A percentile compares a stretch with the other conserved stretches of the same genome.
phyloP scores from a whole-genome alignment of 2,797 vertebrate genomes.

The Onychomys leucogaster region DNA sequence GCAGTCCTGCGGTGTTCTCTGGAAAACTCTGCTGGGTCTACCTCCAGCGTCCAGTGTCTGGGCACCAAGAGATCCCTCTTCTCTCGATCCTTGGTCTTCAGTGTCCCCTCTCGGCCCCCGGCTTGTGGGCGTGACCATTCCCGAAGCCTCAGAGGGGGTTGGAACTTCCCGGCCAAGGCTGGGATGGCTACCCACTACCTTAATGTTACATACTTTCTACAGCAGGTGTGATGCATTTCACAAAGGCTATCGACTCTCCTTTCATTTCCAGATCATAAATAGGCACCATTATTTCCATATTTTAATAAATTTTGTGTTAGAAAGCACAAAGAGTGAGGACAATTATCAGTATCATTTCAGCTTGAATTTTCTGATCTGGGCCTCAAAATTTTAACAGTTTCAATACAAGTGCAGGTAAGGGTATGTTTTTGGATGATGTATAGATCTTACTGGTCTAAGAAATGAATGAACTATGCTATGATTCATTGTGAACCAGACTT shows the following conservation, averaged over 20 bases:
- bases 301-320: slow-evolving; percentile 43
- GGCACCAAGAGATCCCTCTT: no score
- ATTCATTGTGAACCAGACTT: neutral
- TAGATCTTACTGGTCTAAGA: neutral
- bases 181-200: no score
- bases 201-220: neutral
- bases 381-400: slow-evolving; percentile 20
- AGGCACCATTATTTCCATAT: neutral
- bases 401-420: neutral
- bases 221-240: rapidly evolving
- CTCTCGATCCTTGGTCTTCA: no score
- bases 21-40: no score
- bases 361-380: neutral
- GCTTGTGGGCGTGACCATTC: no score
- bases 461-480: neutral
- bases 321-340: neutral
- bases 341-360: neutral
- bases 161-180: no score
- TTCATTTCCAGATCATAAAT: slow-evolving; percentile 38
- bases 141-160: no score
- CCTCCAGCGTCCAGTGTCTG: no score
- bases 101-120: no score
- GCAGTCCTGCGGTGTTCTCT: no score
- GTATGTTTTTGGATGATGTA: neutral
- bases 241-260: neutral